Percentiles rank a stretch among this genome's conserved stretches.
Conservation (phyloP, 2,888 invertebrate species). For the Leucoma salicis region DNA sequence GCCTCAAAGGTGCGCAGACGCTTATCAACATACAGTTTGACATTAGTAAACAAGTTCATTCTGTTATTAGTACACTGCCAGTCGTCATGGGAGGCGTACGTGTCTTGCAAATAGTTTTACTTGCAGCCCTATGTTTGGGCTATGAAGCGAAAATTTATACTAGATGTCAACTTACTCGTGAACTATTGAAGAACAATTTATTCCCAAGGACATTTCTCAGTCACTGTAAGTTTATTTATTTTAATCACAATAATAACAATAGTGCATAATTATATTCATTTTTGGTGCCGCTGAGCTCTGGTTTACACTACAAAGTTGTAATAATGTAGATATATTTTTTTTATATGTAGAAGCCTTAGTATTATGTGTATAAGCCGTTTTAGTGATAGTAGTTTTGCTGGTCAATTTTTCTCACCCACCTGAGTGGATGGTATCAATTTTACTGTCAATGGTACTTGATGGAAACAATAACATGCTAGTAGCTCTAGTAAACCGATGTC, state of each 20-base stretch:
- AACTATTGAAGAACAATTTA: conserved; percentile 82
- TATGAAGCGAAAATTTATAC: conserved; percentile 81
- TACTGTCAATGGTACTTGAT: too few relatives aligned
- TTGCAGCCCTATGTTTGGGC: conserved; percentile 45
- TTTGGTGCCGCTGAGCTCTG: not conserved
- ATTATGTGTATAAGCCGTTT: too few relatives aligned
- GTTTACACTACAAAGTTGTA: not conserved
- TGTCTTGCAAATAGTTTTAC: conserved; percentile 34
- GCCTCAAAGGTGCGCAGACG: conserved; percentile 43
- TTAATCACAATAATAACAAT: not conserved
- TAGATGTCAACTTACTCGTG: conserved; percentile 86
- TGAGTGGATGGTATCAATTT: too few relatives aligned
- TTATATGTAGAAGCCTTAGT: too few relatives aligned
- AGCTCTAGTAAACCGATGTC: too few relatives aligned
- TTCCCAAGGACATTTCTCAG: conserved; percentile 85
- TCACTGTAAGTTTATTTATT: conserved; percentile 83
- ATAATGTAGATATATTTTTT: too few relatives aligned
- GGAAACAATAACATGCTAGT: too few relatives aligned
- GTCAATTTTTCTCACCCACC: too few relatives aligned
- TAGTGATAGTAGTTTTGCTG: too few relatives aligned
- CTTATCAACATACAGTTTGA: conserved; percentile 22
- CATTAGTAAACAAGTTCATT: conserved; percentile 28
- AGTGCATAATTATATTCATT: not conserved
- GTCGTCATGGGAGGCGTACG: conserved; percentile 56
- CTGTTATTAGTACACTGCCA: conserved; percentile 47